Evolutionary conservation across 2,888 invertebrate species (phyloP), one percentile per base, ranked within the genome.

Genomic region (Morpho helenor): DNA sequence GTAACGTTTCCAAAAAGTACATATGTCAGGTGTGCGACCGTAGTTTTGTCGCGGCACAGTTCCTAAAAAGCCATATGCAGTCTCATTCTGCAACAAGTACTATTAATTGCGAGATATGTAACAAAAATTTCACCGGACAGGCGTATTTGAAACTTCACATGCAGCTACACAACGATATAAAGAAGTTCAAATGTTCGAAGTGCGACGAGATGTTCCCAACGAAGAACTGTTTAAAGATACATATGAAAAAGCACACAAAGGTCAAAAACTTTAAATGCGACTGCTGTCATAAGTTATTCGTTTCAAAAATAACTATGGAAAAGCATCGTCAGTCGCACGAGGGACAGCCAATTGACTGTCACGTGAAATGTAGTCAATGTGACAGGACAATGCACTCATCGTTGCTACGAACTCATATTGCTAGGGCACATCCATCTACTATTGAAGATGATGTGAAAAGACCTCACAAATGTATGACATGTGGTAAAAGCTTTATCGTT

Each of bases 261-360:
- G 87, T 89, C 0, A 90, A 90, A 78, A 90, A 90, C 66, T 89
- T 89, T 60, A 89, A 89, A 66, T 90, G 90, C 48, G 90, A 90
- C 57, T 83, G 78, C 50, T 90, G 90, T 63, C 80, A 80, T 47
- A 90, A 90, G 73, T 69, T 82, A 39, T 90, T 90, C 72, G 90
- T 90, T 0, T 90, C 90, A 0, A 90, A 88, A 71, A 86, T 90
- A 2, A 90, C 90, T 0, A 90, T 90, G 90, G 90, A 90, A 63
- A 88, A 88, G 57, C 90, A 90, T 54, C 74, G 84, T 54, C 84
- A 83, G 64, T 77, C 81, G 0, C 90, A 90, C 5, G 90, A 90
- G 45, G 90, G 90, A 1, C 87, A 87, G 65, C 88, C 89, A 0
- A 74, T 87, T 2, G 90, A 90, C 56, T 88, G 88, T 60, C 85